Evolutionary conservation across 2,113 vertebrate genomes (phyloP), one percentile per base, ranked within the genome.

Genomic region (zebrafish (Danio rerio)): DNA sequence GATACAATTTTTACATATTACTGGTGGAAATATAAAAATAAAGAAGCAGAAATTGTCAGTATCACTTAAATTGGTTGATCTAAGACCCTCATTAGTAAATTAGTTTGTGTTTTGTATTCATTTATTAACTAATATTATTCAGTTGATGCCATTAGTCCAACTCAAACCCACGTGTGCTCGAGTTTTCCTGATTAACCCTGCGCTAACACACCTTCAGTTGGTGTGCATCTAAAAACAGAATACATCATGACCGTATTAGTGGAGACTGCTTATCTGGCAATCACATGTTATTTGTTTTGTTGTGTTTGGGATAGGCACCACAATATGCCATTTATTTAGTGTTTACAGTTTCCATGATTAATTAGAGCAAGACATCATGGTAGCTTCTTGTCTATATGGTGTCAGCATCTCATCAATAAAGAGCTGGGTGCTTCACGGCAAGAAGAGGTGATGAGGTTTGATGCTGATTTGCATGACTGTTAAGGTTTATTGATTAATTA

Each of bases 221-320:
- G n/a, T n/a, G n/a, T n/a, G n/a, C n/a, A n/a, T n/a, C n/a, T n/a
- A n/a, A n/a, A n/a, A 84, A 69, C 59, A 83, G 83, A 80, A 74
- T 77, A 78, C 47, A 61, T 65, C 81, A 73, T 62, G 79, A 68
- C 62, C 10, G 18, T 58, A 20, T 70, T 49, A 40, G 75, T 65
- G 75, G 63, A 73, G 20, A 83, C 47, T 55, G n/a, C 21, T 78
- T 79, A 42, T 80, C 45, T 45, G 5, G 31, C 61, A 43, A 20
- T 21, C 70, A 40, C 13, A 49, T 59, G 31, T 9, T n/a, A 18
- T 52, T 63, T 70, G n/a, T 31, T 18, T 49, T 9, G 18, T 10
- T 58, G 43, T 62, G 10, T 40, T 40, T 6, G 0, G 20, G 20
- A 21, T 31, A 31, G 21, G 59, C 20, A 2, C 49, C 80, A 59